Base-by-base conservation (phyloP, 2,113 vertebrate genomes). In the Zingel zingel region DNA sequence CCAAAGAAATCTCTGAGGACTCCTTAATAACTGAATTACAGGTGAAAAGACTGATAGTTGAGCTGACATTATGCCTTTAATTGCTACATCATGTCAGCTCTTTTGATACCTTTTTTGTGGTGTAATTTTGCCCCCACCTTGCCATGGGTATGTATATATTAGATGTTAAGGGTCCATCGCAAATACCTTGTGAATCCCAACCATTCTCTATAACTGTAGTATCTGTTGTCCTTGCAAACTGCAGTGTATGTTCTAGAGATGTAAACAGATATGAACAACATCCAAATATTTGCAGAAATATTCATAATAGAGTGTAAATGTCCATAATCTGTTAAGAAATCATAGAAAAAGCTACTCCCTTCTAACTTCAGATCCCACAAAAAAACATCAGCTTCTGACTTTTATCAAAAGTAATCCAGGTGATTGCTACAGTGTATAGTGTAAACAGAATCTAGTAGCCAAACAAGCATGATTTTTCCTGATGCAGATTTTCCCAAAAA, bases 21-120 rank as follows among this genome's bases (percentile, higher is more conserved):
- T 15, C 8, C 4, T 23, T 79, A 68, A 77, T 76, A 79, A 36
- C 53, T 10, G 5, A 61, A 21, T 70, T 76, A 48, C 15, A 4
- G 30, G 25, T 30, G 39, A 51, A 67, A 78, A 83, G 43, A 59
- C 23, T 61, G 81, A 81, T 63, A 78, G n/a, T 2, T 74, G 12
- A 54, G 56, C 8, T 45, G 45, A 72, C 47, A 30, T 83, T 23
- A 62, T 45, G 39, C 19, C 57, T 58, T 51, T 58, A 63, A 65
- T 79, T 27, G 23, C 43, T 12, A 19, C 69, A 72, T 54, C 19
- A 25, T 57, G 23, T 54, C 59, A 30, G 7, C 0, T 63, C 19
- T 68, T 48, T 12, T 12, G 30, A 61, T 47, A 43, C 9, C 9
- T 43, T 43, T 43, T 43, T 39, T 39, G 8, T 39, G 36, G 36